These are phyloP conservation scores for Lates calcarifer DNA, from an alignment of 2,113 vertebrate species.

Conservation along the genomic window DNA sequence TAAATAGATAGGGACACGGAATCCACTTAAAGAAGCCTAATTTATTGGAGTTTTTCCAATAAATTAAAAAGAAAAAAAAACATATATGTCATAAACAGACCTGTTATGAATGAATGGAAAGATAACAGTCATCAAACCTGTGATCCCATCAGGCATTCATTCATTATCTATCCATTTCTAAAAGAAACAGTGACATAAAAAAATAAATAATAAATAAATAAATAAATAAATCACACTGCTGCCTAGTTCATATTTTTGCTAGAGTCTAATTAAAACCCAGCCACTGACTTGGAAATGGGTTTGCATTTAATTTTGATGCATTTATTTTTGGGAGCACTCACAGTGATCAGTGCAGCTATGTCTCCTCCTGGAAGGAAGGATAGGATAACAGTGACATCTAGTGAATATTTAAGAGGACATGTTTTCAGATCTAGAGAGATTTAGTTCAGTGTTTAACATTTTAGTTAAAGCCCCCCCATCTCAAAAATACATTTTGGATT, in stretches of 20 bases:
- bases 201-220: too few species aligned
- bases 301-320: slow-evolving; percentile 37
- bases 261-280: slow-evolving; percentile 13
- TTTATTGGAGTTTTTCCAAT: not conserved
- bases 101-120: not conserved
- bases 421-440: too few species aligned
- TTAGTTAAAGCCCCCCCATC: too few species aligned
- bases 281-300: not conserved
- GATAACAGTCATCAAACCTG: not conserved
- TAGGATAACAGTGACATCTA: slow-evolving; percentile 76
- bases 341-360: not conserved
- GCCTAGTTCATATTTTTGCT: not conserved
- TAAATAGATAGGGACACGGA: not conserved
- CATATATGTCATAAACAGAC: not conserved
- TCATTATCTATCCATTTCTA: not conserved
- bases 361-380: not conserved
- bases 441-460: too few species aligned
- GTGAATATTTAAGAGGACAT: slow-evolving; percentile 32
- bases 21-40: not conserved
- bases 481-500: too few species aligned
- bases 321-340: slow-evolving; percentile 14
- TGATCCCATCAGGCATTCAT: not conserved
- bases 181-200: not conserved
- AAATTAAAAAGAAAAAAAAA: too few species aligned
- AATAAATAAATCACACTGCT: too few species aligned